These are phyloP conservation scores for Syrphus vitripennis DNA, from an alignment of 2,888 invertebrate genomes.

Conservation along the genomic window DNA sequence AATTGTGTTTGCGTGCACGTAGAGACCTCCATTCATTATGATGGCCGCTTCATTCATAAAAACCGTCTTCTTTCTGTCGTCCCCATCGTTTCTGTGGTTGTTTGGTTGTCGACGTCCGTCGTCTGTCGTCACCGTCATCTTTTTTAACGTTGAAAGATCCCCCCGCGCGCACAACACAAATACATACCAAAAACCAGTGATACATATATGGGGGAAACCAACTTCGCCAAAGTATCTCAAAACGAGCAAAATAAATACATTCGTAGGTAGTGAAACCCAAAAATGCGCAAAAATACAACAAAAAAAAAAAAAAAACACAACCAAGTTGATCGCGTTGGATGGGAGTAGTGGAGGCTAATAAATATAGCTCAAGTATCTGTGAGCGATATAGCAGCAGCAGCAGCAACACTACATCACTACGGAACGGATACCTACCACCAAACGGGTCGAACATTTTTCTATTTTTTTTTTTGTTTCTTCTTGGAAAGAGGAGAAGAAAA, in stretches of 20 bases:
- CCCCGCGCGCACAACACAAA: constrained; percentile 34
- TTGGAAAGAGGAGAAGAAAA: neutral
- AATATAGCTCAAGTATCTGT: constrained; percentile 41
- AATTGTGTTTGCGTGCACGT: constrained; percentile 73
- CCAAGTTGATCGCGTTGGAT: constrained; percentile 42
- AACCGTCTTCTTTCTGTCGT: constrained; percentile 73
- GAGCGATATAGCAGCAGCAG: constrained; percentile 13
- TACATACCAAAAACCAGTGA: constrained; percentile 18
- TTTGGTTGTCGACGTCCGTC: constrained; percentile 25
- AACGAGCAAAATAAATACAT: constrained; percentile 18
- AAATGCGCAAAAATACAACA: constrained; percentile 39
- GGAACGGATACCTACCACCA: neutral
- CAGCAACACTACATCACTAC: constrained; percentile 16
- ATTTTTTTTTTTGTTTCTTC: neutral
- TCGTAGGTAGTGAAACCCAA: constrained; percentile 48
- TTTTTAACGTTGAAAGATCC: constrained; percentile 48
- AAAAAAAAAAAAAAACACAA: constrained; percentile 4
- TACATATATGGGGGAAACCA: constrained; percentile 62
- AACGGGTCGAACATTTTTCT: constrained; percentile 30
- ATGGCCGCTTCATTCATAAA: constrained; percentile 78
- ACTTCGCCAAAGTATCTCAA: constrained; percentile 73
- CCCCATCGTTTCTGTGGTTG: constrained; percentile 41
- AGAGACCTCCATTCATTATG: constrained; percentile 78
- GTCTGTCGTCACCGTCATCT: constrained; percentile 30
- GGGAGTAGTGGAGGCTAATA: constrained; percentile 27